Evolutionary conservation across 1,140 invertebrate genomes (phyloP).

Genomic region (Formica exsecta): DNA sequence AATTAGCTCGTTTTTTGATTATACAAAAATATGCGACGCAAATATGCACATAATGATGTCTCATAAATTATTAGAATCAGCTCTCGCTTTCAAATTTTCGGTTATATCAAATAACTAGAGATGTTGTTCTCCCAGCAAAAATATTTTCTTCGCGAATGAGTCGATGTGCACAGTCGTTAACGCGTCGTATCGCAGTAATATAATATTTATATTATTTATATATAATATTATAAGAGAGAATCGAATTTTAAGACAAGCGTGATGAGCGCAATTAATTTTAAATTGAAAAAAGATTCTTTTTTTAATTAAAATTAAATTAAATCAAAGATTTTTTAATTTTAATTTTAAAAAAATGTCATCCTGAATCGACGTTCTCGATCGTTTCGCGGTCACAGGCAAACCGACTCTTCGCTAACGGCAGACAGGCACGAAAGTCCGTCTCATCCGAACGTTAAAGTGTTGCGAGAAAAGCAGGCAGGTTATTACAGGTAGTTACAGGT

Average conservation of each 20-base stretch:
- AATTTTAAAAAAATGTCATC: slow-evolving; percentile 22
- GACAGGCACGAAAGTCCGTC: slow-evolving; percentile 63
- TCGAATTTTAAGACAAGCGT: slow-evolving; percentile 23
- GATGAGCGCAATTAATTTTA: slow-evolving; percentile 31
- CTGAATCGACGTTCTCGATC: slow-evolving; percentile 42
- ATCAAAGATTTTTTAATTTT: no score
- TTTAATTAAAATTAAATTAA: no score
- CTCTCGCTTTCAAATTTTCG: not conserved
- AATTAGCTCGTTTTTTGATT: no score
- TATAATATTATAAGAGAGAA: not conserved
- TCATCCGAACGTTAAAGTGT: slow-evolving; percentile 71
- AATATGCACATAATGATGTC: not conserved
- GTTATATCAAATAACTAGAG: no score
- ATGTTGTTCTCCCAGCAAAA: not conserved
- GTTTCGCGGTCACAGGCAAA: not conserved
- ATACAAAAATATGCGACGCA: no score
- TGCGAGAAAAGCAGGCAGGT: slow-evolving; percentile 72
- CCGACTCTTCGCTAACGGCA: slow-evolving; percentile 58
- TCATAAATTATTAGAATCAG: not conserved
- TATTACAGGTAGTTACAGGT: slow-evolving; percentile 76
- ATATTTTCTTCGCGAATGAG: not conserved
- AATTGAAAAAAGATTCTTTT: no score
- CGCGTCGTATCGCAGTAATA: not conserved
- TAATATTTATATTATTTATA: no score
- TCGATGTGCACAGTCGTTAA: slow-evolving; percentile 1